Percentiles rank a stretch among this genome's conserved stretches.
phyloP scores from a whole-genome alignment of 2,113 vertebrate species.

The Misgurnus mizolepis region DNA sequence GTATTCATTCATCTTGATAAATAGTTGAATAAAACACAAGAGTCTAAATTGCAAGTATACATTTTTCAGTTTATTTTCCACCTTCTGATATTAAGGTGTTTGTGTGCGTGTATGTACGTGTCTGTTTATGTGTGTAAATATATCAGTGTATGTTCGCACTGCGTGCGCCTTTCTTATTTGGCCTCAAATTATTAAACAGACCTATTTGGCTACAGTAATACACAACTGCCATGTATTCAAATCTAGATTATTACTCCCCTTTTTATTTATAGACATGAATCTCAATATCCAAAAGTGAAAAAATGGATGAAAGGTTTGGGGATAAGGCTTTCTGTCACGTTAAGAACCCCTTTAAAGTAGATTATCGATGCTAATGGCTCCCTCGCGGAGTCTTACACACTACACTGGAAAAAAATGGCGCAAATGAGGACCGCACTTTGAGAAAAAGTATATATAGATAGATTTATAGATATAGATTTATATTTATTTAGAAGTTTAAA shows the following conservation, averaged over 20 bases:
- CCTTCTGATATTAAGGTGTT: slow-evolving; percentile 61
- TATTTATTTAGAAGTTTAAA: slow-evolving; percentile 98
- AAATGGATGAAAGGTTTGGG: slow-evolving; percentile 62
- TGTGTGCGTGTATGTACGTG: slow-evolving; percentile 55
- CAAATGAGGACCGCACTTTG: slow-evolving; percentile 80
- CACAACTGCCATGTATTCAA: slow-evolving; percentile 68
- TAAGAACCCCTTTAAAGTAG: slow-evolving; percentile 43
- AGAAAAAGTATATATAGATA: slow-evolving; percentile 86
- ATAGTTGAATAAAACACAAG: slow-evolving; percentile 51
- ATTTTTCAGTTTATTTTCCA: slow-evolving; percentile 72
- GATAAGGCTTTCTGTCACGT: slow-evolving; percentile 62
- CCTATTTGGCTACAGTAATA: slow-evolving; percentile 75
- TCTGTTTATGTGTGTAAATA: slow-evolving; percentile 56
- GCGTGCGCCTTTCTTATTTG: slow-evolving; percentile 62
- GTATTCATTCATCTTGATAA: neutral
- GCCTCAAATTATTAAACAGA: slow-evolving; percentile 61
- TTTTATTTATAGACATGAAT: slow-evolving; percentile 69
- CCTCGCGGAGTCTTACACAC: slow-evolving; percentile 47
- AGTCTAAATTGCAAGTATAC: slow-evolving; percentile 43
- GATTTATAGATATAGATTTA: slow-evolving; percentile 83
- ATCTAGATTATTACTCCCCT: slow-evolving; percentile 66
- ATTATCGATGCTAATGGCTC: slow-evolving; percentile 45
- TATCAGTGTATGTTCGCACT: slow-evolving; percentile 50
- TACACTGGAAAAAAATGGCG: slow-evolving; percentile 57
- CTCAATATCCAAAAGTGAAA: slow-evolving; percentile 69